phyloP scores from a whole-genome alignment of 2,113 vertebrate species.

The Hippocampus abdominalis region DNA sequence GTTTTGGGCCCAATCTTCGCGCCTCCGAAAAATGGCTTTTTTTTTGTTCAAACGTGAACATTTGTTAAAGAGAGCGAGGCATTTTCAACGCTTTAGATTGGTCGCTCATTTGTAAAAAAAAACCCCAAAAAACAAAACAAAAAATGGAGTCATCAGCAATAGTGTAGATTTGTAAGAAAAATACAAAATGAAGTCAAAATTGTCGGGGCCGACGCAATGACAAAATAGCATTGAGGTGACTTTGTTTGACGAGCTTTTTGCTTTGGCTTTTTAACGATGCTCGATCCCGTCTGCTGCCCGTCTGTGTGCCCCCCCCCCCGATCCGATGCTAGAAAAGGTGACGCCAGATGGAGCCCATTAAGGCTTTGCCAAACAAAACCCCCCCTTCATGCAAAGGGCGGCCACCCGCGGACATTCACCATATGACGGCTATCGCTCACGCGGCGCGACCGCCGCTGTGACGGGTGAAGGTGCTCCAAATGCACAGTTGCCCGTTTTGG shows the following conservation, averaged over 20 bases:
- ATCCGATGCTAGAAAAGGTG: slow-evolving; percentile 63
- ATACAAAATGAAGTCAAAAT: too few species aligned
- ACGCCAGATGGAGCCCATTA: slow-evolving; percentile 79
- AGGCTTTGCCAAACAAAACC: slow-evolving; percentile 67
- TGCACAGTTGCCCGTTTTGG: slow-evolving; percentile 40
- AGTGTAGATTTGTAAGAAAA: too few species aligned
- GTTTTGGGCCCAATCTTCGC: too few species aligned
- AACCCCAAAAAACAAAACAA: too few species aligned
- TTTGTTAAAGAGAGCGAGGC: too few species aligned
- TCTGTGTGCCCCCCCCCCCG: slow-evolving; percentile 21
- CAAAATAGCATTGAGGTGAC: slow-evolving; percentile 63
- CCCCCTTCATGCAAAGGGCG: slow-evolving; percentile 71
- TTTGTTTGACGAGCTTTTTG: slow-evolving; percentile 78
- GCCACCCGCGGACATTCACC: slow-evolving; percentile 55
- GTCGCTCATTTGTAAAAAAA: too few species aligned
- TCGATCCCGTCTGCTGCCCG: slow-evolving; percentile 67
- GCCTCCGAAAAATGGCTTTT: too few species aligned
- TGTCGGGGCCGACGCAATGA: too few species aligned
- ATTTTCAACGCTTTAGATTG: too few species aligned
- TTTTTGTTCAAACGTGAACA: too few species aligned
- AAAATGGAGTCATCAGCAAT: too few species aligned
- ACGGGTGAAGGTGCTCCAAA: slow-evolving; percentile 15
- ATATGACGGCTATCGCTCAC: slow-evolving; percentile 72
- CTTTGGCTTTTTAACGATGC: slow-evolving; percentile 76
- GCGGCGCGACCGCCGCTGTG: slow-evolving; percentile 26